Conservation (phyloP, 2,888 invertebrate species). For the Agonopterix heracliana region DNA sequence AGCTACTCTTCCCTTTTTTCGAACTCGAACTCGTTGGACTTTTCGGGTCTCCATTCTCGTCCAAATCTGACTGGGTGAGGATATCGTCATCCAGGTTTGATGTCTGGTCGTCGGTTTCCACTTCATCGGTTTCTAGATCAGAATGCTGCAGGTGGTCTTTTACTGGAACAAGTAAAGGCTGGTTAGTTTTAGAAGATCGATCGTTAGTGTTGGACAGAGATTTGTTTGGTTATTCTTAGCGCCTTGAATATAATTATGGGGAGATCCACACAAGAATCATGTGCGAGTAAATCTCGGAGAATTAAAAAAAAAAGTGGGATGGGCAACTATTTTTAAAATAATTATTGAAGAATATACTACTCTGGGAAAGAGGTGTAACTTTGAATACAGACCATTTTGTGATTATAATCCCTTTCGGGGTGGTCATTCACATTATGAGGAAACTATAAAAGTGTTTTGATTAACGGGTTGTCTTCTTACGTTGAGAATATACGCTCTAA, state of each 20-base stretch:
- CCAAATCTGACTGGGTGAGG: slow-evolving; percentile 68
- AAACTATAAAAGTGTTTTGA: slow-evolving; percentile 55
- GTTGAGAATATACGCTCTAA: slow-evolving; percentile 3
- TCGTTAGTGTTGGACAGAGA: too few species aligned
- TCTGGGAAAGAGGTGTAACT: too few species aligned
- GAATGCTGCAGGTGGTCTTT: slow-evolving; percentile 79
- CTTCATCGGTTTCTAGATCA: slow-evolving; percentile 77
- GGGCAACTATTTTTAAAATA: too few species aligned
- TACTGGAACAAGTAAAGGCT: slow-evolving; percentile 61
- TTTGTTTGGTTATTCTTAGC: too few species aligned
- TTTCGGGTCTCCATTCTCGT: slow-evolving; percentile 70
- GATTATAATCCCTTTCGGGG: too few species aligned
- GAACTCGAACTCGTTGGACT: slow-evolving; percentile 67
- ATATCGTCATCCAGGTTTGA: slow-evolving; percentile 76
- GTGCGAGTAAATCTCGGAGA: too few species aligned
- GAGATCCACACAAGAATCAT: too few species aligned
- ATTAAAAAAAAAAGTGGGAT: too few species aligned
- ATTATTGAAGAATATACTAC: too few species aligned
- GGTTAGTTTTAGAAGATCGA: too few species aligned
- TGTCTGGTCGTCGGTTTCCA: slow-evolving; percentile 79
- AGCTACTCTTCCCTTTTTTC: slow-evolving; percentile 61
- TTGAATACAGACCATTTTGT: too few species aligned
- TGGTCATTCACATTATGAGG: slow-evolving; percentile 52
- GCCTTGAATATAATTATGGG: too few species aligned
- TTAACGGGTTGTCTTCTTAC: slow-evolving; percentile 30